Percentiles rank a stretch among this genome's conserved stretches.
Conservation (phyloP, 2,113 vertebrate species). For the Dolichotis patagonum region DNA sequence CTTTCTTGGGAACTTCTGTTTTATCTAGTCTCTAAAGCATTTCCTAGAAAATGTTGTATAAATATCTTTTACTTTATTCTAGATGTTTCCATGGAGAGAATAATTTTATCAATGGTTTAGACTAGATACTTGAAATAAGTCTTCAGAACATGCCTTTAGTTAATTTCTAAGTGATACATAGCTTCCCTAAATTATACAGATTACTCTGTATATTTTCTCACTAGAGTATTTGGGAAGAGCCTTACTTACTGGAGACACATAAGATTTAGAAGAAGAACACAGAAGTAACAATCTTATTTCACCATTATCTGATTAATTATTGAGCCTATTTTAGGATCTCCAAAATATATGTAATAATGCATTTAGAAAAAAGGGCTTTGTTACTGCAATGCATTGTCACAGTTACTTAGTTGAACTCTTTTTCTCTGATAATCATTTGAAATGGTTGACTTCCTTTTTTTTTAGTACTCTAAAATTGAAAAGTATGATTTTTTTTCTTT, state of each 20-base stretch:
- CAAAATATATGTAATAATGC: background rate
- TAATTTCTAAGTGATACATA: conserved; percentile 13
- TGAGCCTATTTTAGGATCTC: background rate
- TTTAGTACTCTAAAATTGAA: background rate
- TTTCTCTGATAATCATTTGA: background rate
- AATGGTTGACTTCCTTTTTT: background rate
- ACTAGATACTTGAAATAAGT: background rate
- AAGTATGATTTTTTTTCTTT: background rate
- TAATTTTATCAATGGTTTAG: background rate
- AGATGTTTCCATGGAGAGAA: background rate
- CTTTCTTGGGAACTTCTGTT: background rate
- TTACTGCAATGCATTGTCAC: background rate
- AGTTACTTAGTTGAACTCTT: background rate
- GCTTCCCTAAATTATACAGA: background rate
- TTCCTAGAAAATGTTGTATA: conserved; percentile 2
- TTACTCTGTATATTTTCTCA: background rate
- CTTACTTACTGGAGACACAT: background rate
- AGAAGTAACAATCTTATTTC: background rate
- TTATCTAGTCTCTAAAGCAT: conserved; percentile 22
- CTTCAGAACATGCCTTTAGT: background rate
- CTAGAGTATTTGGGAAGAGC: background rate
- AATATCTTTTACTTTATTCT: background rate
- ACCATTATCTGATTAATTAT: background rate
- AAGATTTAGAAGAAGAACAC: conserved; percentile 23
- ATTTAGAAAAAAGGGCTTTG: background rate